Evolutionary conservation across 2,888 invertebrate genomes (phyloP).

Genomic region (Hypolimnas misippus): DNA sequence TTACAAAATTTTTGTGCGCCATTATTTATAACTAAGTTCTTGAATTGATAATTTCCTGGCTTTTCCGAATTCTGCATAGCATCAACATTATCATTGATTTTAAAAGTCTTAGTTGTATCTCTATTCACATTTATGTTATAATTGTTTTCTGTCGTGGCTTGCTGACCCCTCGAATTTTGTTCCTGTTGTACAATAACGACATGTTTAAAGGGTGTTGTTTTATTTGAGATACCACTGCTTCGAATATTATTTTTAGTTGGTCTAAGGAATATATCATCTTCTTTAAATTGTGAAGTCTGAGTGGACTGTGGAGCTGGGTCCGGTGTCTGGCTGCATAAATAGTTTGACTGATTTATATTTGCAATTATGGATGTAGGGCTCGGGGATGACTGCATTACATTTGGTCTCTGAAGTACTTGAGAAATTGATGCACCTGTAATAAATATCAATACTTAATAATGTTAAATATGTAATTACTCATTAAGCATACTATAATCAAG

Average conservation of each 20-base stretch:
- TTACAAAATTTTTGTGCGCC: conserved; percentile 51
- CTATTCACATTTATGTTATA: conserved; percentile 45
- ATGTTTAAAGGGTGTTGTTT: conserved; percentile 59
- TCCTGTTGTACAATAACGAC: conserved; percentile 61
- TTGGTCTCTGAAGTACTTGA: conserved; percentile 63
- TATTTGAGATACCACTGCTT: conserved; percentile 42
- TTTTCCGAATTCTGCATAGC: conserved; percentile 40
- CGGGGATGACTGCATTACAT: conserved; percentile 72
- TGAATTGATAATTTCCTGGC: conserved; percentile 61
- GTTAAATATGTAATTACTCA: too few species aligned
- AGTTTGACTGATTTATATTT: conserved; percentile 78
- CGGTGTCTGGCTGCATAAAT: conserved; percentile 66
- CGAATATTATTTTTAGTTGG: conserved; percentile 50
- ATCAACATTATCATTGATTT: conserved; percentile 41
- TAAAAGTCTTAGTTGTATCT: conserved; percentile 47
- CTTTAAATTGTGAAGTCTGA: conserved; percentile 39
- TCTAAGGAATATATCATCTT: conserved; percentile 52
- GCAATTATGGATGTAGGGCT: conserved; percentile 78
- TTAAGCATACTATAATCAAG: too few species aligned
- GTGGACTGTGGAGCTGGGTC: conserved; percentile 49
- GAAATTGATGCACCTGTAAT: conserved; percentile 61
- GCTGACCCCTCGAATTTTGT: conserved; percentile 29
- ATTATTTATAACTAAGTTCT: conserved; percentile 61
- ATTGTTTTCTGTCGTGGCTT: conserved; percentile 42
- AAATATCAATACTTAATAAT: not conserved